phyloP scores from a whole-genome alignment of 1,140 invertebrate genomes.

The Drosophila pachea region DNA sequence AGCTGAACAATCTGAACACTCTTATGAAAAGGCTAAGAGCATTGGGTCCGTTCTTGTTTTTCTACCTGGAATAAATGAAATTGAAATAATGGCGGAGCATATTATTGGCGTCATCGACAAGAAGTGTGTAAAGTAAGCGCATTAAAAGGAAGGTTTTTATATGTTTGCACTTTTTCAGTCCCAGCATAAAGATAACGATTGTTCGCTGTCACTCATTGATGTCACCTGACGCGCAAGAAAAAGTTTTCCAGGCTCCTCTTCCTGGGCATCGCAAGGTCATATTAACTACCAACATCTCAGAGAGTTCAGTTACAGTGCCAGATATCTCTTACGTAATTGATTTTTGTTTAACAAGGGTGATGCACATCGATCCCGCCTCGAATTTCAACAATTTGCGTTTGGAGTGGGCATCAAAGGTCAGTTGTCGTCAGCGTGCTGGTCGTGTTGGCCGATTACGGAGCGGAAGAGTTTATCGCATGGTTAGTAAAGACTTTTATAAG shows the following conservation, averaged over 20 bases:
- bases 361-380: constrained; percentile 86
- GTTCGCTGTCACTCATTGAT: constrained; percentile 75
- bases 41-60: constrained; percentile 90
- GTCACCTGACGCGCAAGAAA: constrained; percentile 55
- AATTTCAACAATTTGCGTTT: constrained; percentile 90
- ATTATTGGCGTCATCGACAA: constrained; percentile 28
- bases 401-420: constrained; percentile 93
- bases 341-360: constrained; percentile 94
- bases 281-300: constrained; percentile 96
- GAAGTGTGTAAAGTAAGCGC: constrained; percentile 46
- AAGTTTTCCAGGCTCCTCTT: constrained; percentile 78
- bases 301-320: constrained; percentile 97
- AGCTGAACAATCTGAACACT: constrained; percentile 11
- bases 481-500: constrained; percentile 86
- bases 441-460: constrained; percentile 91
- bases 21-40: constrained; percentile 37
- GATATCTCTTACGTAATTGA: constrained; percentile 97
- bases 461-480: constrained; percentile 92
- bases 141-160: not conserved
- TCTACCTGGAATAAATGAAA: constrained; percentile 91
- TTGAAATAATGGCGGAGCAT: constrained; percentile 81
- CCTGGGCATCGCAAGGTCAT: constrained; percentile 89
- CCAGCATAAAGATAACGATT: constrained; percentile 42
- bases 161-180: constrained; percentile 11
- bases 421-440: constrained; percentile 93